A percentile compares a stretch with the other conserved stretches of the same genome.
Conservation (phyloP, 2,113 vertebrate species). For the Leptobrachium leishanense region DNA sequence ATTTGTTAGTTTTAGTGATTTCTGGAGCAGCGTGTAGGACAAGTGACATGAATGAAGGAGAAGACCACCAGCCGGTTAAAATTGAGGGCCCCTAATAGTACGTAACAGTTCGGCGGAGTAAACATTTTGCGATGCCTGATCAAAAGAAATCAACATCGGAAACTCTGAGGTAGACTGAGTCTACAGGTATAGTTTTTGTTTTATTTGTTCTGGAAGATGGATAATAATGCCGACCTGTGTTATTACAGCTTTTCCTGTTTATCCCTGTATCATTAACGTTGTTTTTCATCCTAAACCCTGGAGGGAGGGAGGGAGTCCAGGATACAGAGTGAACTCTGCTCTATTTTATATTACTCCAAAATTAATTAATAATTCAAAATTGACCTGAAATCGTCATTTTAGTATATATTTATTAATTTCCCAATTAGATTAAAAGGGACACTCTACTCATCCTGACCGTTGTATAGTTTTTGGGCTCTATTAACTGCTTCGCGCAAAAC, state of each 20-base stretch:
- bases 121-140: background rate
- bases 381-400: no score
- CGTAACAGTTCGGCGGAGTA: background rate
- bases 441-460: no score
- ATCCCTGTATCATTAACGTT: background rate
- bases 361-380: no score
- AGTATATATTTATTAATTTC: no score
- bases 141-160: slow-evolving; percentile 1
- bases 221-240: background rate
- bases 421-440: no score
- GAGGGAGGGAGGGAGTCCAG: background rate
- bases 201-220: background rate
- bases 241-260: background rate
- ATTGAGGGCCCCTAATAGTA: slow-evolving; percentile 4
- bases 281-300: background rate
- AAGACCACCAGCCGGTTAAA: background rate
- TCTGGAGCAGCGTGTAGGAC: background rate
- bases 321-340: no score
- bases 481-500: no score
- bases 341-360: no score
- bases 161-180: background rate
- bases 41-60: background rate
- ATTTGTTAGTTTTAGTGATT: background rate
- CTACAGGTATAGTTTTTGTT: background rate
- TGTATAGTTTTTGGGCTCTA: no score